A percentile compares a stretch with the other conserved stretches of the same genome.
Conservation (phyloP, 2,888 invertebrate species). For the Thymelicus sylvestris region DNA sequence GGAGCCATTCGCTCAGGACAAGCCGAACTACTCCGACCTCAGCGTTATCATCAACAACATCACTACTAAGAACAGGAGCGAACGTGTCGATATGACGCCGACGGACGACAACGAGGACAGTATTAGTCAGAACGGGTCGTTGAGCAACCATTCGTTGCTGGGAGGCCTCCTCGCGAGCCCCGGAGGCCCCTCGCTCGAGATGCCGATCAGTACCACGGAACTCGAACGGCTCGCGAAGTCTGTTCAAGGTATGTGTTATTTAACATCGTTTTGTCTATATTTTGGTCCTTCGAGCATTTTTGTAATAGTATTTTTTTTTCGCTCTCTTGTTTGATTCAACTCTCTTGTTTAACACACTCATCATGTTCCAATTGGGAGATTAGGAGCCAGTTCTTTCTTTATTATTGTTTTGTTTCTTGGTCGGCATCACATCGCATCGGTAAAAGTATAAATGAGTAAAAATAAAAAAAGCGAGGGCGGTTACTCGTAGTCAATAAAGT, state of each 20-base stretch:
- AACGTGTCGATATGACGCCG: slow-evolving; percentile 49
- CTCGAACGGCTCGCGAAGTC: slow-evolving; percentile 71
- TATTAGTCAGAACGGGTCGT: slow-evolving; percentile 51
- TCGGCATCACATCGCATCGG: too few species aligned
- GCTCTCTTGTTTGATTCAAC: too few species aligned
- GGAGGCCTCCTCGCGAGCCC: slow-evolving; percentile 67
- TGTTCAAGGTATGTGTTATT: slow-evolving; percentile 65
- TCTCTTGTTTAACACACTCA: too few species aligned
- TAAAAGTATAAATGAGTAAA: too few species aligned
- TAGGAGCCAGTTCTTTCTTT: too few species aligned
- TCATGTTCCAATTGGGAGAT: too few species aligned
- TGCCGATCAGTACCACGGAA: slow-evolving; percentile 73
- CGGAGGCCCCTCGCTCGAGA: slow-evolving; percentile 65
- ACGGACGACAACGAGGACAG: slow-evolving; percentile 50
- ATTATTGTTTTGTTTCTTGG: too few species aligned
- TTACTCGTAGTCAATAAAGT: too few species aligned
- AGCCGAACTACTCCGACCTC: slow-evolving; percentile 74
- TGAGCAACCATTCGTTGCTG: slow-evolving; percentile 49
- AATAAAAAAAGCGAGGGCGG: too few species aligned
- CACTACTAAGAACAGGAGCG: slow-evolving; percentile 69
- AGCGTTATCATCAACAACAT: slow-evolving; percentile 68
- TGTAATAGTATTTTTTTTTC: too few species aligned
- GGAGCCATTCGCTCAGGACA: slow-evolving; percentile 58
- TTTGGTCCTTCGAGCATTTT: not conserved
- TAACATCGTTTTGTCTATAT: not conserved